A percentile compares a stretch with the other conserved stretches of the same genome.
Evolutionary conservation across 2,888 invertebrate genomes (phyloP).

Genomic region (Anoplius nigerrimus): DNA sequence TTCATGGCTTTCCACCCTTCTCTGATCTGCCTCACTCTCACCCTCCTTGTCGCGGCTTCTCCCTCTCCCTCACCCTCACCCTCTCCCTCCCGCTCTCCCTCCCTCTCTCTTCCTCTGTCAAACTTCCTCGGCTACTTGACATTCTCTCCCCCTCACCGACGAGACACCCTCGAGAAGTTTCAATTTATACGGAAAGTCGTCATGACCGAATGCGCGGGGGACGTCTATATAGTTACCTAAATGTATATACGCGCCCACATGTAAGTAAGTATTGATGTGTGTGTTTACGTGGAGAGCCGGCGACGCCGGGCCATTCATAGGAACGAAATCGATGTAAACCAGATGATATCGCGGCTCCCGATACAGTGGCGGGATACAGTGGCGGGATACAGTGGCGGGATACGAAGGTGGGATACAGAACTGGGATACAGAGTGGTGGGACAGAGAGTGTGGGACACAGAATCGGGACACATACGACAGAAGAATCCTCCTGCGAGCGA

Average conservation of each 20-base stretch:
- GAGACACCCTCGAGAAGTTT: conserved; percentile 64
- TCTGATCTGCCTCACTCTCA: conserved; percentile 50
- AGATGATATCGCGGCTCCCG: conserved; percentile 17
- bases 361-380: too few relatives aligned
- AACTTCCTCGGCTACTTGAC: conserved; percentile 29
- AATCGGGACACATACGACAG: too few relatives aligned
- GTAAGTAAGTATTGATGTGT: too few relatives aligned
- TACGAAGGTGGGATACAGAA: too few relatives aligned
- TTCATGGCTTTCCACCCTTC: conserved; percentile 57
- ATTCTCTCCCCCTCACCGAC: conserved; percentile 42
- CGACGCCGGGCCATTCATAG: conserved; percentile 45
- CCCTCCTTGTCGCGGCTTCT: conserved; percentile 25
- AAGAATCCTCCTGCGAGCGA: too few relatives aligned
- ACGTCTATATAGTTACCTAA: conserved; percentile 32
- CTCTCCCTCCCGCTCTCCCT: conserved; percentile 13
- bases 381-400: too few relatives aligned
- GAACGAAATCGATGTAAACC: conserved; percentile 49
- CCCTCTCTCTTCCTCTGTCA: conserved; percentile 32
- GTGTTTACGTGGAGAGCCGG: conserved; percentile 16
- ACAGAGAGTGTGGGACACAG: too few relatives aligned
- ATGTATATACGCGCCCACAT: conserved; percentile 14
- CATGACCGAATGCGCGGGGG: conserved; percentile 58
- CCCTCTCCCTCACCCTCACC: conserved; percentile 24
- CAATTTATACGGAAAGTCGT: conserved; percentile 67
- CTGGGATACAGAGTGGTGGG: too few relatives aligned